Percentiles rank a stretch among this genome's conserved stretches.
Conservation (phyloP, 2,888 invertebrate genomes). For the Pachydiplax longipennis region DNA sequence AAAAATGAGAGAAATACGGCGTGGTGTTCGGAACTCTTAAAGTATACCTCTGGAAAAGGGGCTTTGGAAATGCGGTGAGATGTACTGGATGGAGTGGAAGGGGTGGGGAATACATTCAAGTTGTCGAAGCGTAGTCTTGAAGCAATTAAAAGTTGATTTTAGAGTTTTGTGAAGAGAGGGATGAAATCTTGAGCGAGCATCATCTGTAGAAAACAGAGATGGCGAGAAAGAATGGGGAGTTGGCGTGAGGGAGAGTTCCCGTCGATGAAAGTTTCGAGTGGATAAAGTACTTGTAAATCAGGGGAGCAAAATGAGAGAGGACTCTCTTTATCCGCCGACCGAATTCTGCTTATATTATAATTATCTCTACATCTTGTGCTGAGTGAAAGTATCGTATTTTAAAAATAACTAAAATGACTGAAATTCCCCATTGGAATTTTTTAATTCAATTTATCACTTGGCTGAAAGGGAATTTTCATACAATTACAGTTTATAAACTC, state of each 20-base stretch:
- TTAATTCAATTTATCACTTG: no score
- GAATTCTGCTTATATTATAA: no score
- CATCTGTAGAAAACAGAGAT: background rate
- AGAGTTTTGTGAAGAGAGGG: constrained; percentile 1
- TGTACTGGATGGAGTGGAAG: background rate
- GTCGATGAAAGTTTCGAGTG: no score
- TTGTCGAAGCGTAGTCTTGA: constrained; percentile 22
- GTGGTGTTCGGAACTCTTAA: background rate
- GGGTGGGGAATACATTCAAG: background rate
- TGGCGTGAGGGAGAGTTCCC: background rate
- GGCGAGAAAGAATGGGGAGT: background rate
- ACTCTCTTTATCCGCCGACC: no score
- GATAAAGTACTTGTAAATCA: no score
- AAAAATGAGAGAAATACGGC: background rate
- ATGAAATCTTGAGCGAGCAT: constrained; percentile 10
- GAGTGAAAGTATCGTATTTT: no score
- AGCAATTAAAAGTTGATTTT: constrained; percentile 32
- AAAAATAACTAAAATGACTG: no score
- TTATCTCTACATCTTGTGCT: no score
- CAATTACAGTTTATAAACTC: no score
- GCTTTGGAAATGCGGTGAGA: background rate
- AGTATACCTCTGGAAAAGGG: background rate
- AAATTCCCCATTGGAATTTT: no score
- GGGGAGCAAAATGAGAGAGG: no score
- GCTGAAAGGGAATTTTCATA: no score